Conservation (phyloP, 2,888 invertebrate genomes). For the Thysanoteuthis rhombus region DNA sequence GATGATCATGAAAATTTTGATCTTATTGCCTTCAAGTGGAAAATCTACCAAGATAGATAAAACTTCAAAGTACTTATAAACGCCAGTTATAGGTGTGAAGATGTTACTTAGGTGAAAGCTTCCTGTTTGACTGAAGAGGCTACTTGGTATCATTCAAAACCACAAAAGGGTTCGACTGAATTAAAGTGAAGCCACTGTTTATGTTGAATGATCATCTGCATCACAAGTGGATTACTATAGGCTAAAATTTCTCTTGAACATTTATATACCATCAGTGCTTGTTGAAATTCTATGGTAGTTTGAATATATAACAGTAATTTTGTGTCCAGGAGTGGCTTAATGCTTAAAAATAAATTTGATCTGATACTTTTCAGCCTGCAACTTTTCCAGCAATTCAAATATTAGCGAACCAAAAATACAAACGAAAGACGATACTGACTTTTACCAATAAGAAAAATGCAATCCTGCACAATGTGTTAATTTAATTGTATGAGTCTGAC, state of each 20-base stretch:
- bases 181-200: background rate
- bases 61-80: background rate
- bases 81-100: background rate
- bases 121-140: background rate
- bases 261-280: too few relatives aligned
- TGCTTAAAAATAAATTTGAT: too few relatives aligned
- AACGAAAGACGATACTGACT: too few relatives aligned
- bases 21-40: background rate
- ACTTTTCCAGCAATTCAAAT: too few relatives aligned
- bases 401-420: too few relatives aligned
- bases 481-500: too few relatives aligned
- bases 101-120: background rate
- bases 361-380: too few relatives aligned
- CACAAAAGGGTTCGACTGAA: background rate
- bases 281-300: too few relatives aligned
- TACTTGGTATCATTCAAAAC: background rate
- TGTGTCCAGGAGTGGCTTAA: too few relatives aligned
- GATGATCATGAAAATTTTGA: background rate
- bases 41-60: background rate
- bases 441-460: too few relatives aligned
- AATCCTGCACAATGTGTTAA: too few relatives aligned
- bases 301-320: too few relatives aligned
- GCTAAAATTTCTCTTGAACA: background rate
- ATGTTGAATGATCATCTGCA: background rate
- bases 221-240: background rate